Evolutionary conservation across 2,797 vertebrate species (phyloP).

Genomic region (Bryconaethiops microstoma): DNA sequence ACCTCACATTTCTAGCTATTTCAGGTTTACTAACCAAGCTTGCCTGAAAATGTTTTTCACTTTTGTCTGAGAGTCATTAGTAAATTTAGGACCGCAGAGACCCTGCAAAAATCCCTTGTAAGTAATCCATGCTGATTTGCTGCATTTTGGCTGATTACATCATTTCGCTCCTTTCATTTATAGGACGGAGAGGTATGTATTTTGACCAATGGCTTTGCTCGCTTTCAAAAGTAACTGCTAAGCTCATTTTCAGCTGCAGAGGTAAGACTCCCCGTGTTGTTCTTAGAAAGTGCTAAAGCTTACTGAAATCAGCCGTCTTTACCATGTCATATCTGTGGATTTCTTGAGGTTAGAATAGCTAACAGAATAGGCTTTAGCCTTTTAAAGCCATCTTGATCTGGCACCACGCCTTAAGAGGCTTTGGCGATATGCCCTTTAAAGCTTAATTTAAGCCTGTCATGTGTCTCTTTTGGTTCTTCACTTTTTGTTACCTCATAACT

Average conservation of each 20-base stretch:
- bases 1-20: conserved; percentile 27
- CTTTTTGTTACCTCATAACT: neutral
- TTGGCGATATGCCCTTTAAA: neutral
- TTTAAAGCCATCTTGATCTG: neutral
- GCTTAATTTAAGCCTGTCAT: neutral
- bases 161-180: conserved; percentile 68
- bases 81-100: conserved; percentile 35
- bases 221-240: conserved; percentile 58
- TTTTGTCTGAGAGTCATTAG: conserved; percentile 55
- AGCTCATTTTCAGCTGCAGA: conserved; percentile 52
- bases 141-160: conserved; percentile 36
- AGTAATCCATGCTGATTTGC: conserved; percentile 2
- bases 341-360: neutral
- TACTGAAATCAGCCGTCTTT: conserved; percentile 12
- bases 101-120: neutral
- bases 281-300: conserved; percentile 13
- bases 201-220: conserved; percentile 58
- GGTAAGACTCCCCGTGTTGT: conserved; percentile 55
- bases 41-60: conserved; percentile 50
- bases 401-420: neutral
- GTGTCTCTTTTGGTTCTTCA: neutral
- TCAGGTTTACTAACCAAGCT: conserved; percentile 48
- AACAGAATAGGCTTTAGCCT: neutral
- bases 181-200: conserved; percentile 88
- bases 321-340: neutral